These are phyloP conservation scores for Athripsodes cinereus DNA, from an alignment of 2,888 invertebrate genomes.

Conservation along the genomic window DNA sequence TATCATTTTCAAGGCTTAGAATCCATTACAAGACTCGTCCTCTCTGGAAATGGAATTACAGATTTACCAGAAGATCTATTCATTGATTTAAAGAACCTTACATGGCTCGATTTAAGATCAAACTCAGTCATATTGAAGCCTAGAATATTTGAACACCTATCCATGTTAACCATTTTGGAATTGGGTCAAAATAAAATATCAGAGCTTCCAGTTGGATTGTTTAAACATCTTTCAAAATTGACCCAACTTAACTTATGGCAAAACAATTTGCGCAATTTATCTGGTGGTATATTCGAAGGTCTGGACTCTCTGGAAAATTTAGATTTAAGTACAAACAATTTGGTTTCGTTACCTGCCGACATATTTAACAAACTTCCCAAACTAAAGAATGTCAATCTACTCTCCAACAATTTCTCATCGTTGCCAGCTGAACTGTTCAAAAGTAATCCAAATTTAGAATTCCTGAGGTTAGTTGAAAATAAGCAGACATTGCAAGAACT, in stretches of 20 bases:
- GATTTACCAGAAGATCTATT: slow-evolving; percentile 58
- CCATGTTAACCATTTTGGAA: slow-evolving; percentile 55
- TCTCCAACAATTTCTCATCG: slow-evolving; percentile 59
- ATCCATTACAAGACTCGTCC: slow-evolving; percentile 47
- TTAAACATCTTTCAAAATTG: slow-evolving; percentile 55
- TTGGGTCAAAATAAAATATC: slow-evolving; percentile 61
- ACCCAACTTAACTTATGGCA: slow-evolving; percentile 61
- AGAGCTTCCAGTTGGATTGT: slow-evolving; percentile 54
- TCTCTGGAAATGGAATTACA: slow-evolving; percentile 57
- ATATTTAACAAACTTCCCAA: slow-evolving; percentile 57
- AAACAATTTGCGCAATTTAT: slow-evolving; percentile 60
- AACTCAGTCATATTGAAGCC: slow-evolving; percentile 54
- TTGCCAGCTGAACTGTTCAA: slow-evolving; percentile 56
- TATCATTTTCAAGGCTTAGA: slow-evolving; percentile 55
- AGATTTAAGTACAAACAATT: slow-evolving; percentile 61
- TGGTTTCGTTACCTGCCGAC: slow-evolving; percentile 54
- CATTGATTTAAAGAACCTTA: slow-evolving; percentile 53
- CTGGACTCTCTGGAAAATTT: slow-evolving; percentile 57
- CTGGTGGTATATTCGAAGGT: slow-evolving; percentile 56
- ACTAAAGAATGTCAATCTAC: slow-evolving; percentile 58
- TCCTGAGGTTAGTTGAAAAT: slow-evolving; percentile 53
- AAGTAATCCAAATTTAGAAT: slow-evolving; percentile 48
- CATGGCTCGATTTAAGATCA: slow-evolving; percentile 57
- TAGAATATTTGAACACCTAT: slow-evolving; percentile 50
- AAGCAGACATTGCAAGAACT: slow-evolving; percentile 52